phyloP scores from a whole-genome alignment of 2,888 invertebrate genomes.

The Stramonita haemastoma region DNA sequence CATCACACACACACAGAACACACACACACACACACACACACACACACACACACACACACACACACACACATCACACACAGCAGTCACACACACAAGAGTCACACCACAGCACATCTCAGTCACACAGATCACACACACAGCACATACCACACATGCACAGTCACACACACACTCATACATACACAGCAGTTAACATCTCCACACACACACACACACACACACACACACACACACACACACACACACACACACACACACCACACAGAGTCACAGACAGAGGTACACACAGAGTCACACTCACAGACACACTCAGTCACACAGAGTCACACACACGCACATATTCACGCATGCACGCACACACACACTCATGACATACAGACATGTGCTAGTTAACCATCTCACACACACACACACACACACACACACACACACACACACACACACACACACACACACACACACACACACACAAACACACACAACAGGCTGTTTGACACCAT shows the following conservation, averaged over 20 bases:
- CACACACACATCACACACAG: neutral
- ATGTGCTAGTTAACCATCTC: too few species aligned
- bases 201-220: neutral
- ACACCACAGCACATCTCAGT: neutral
- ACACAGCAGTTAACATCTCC: neutral
- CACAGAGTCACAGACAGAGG: neutral
- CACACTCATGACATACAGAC: too few species aligned
- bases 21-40: neutral
- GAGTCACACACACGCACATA: neutral
- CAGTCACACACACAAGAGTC: neutral
- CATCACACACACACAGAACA: neutral
- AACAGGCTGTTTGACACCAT: too few species aligned
- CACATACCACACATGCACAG: constrained; percentile 9
- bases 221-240: constrained; percentile 21
- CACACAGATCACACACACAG: neutral
- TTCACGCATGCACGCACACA: neutral
- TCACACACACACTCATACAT: neutral
- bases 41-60: neutral
- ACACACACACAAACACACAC: neutral
- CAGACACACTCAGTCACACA: constrained; percentile 1
- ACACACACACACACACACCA: constrained; percentile 13
- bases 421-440: constrained; percentile 13
- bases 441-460: constrained; percentile 11
- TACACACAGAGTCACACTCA: neutral
- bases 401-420: neutral